Evolutionary conservation across 1,140 invertebrate species (phyloP).

Genomic region (Pectinophora gossypiella): DNA sequence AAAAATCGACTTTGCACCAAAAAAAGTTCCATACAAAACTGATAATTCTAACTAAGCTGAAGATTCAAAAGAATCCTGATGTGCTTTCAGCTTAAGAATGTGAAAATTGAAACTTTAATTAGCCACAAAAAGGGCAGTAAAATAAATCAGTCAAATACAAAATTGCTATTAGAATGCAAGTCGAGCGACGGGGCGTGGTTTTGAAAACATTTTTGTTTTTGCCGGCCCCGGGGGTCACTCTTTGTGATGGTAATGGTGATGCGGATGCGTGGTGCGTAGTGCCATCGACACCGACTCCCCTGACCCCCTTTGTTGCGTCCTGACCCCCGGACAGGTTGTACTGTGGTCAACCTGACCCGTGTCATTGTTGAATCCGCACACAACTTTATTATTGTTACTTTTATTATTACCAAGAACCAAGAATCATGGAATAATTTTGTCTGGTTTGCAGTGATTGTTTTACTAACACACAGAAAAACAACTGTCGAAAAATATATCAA

Average conservation of each 20-base stretch:
- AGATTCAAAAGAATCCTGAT: no score
- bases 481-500: no score
- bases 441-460: no score
- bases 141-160: constrained; percentile 17
- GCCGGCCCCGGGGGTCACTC: constrained; percentile 34
- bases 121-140: constrained; percentile 5
- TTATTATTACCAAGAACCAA: no score
- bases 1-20: no score
- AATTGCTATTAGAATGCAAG: constrained; percentile 11
- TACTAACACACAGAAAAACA: no score
- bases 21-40: no score
- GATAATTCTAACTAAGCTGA: no score
- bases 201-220: constrained; percentile 20
- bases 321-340: constrained; percentile 56
- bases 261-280: constrained; percentile 36
- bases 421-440: no score
- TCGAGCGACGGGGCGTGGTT: constrained; percentile 18
- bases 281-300: constrained; percentile 31
- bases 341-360: constrained; percentile 31
- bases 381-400: no score
- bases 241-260: constrained; percentile 52
- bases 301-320: constrained; percentile 40
- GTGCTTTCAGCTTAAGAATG: no score
- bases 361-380: constrained; percentile 1
- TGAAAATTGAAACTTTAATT: no score